phyloP scores from a whole-genome alignment of 2,888 invertebrate species.

The Scotopteryx bipunctaria region DNA sequence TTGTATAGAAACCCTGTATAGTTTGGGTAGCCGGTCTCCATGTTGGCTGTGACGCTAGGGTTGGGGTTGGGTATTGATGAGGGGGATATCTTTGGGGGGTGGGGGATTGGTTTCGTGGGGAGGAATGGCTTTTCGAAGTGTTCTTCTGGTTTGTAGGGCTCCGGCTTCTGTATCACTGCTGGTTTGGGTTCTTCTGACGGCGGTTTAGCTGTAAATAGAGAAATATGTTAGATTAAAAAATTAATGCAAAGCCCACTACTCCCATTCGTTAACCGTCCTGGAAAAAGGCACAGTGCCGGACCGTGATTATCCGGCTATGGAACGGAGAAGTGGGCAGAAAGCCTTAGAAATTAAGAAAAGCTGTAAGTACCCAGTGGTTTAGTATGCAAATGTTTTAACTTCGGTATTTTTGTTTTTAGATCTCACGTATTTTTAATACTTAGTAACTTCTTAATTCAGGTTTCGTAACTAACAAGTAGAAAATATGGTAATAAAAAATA shows the following conservation, averaged over 20 bases:
- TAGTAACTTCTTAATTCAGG: background rate
- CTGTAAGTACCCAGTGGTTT: too few species aligned
- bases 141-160: slow-evolving; percentile 49
- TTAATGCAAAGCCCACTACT: background rate
- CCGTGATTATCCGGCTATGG: too few species aligned
- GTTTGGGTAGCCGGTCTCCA: slow-evolving; percentile 63
- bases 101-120: slow-evolving; percentile 61
- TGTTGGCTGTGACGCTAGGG: slow-evolving; percentile 68
- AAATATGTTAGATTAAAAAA: slow-evolving; percentile 15
- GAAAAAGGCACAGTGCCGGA: background rate
- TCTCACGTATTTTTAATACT: too few species aligned
- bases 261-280: background rate
- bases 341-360: too few species aligned
- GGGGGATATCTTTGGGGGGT: slow-evolving; percentile 75
- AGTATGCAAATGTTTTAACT: slow-evolving; percentile 16
- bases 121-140: slow-evolving; percentile 62
- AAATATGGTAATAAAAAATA: slow-evolving; percentile 13
- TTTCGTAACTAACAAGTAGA: slow-evolving; percentile 12
- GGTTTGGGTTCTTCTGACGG: slow-evolving; percentile 50
- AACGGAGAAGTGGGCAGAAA: too few species aligned
- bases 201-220: slow-evolving; percentile 39
- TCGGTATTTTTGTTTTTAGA: background rate
- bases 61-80: slow-evolving; percentile 78
- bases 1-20: slow-evolving; percentile 71
- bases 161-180: slow-evolving; percentile 55